These are phyloP conservation scores for Hippopotamyrus pictus DNA, from an alignment of 2,797 vertebrate genomes.

Conservation along the genomic window DNA sequence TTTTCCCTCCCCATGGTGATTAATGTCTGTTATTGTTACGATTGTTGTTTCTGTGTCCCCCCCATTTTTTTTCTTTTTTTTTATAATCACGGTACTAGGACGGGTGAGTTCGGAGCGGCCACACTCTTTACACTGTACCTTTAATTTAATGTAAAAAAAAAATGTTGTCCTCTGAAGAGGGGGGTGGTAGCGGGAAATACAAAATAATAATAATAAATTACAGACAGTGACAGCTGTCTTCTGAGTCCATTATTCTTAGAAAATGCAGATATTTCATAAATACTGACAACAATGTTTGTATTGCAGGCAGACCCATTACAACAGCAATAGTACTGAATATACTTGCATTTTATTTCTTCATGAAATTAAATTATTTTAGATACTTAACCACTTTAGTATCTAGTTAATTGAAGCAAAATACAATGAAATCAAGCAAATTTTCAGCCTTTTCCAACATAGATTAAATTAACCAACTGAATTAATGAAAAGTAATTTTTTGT, in stretches of 20 bases:
- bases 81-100: no score
- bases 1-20: no score
- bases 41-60: no score
- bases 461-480: not conserved
- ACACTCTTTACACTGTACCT: no score
- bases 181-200: no score
- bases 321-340: not conserved
- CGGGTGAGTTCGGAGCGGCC: no score
- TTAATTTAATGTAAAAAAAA: no score
- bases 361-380: not conserved
- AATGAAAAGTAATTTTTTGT: not conserved
- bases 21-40: no score
- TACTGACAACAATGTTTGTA: not conserved
- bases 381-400: not conserved
- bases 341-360: not conserved
- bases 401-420: not conserved
- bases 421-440: not conserved
- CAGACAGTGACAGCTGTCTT: not conserved
- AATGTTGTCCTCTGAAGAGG: no score
- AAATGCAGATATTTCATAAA: not conserved
- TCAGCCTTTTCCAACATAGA: not conserved
- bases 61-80: no score
- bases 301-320: not conserved
- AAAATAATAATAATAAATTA: not conserved
- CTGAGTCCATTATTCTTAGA: not conserved